A percentile compares a stretch with the other conserved stretches of the same genome.
Conservation (phyloP, 1,140 invertebrate species). For the Heliconius eleuchia region DNA sequence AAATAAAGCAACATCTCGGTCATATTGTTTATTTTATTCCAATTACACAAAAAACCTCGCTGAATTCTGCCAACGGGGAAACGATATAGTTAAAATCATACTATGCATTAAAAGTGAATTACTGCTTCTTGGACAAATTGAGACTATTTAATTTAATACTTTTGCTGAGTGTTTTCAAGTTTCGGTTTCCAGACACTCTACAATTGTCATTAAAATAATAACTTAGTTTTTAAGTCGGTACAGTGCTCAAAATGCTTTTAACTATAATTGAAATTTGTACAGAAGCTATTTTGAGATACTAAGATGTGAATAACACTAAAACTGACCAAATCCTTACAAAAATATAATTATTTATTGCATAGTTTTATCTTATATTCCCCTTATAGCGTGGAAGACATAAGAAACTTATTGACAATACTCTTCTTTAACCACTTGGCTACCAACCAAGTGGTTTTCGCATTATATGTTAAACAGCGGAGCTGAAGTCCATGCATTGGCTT, state of each 20-base stretch:
- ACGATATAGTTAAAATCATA: neutral
- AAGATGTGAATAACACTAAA: neutral
- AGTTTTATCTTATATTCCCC: too few relatives aligned
- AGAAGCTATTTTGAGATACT: neutral
- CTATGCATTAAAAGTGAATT: neutral
- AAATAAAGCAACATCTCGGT: too few relatives aligned
- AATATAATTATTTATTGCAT: too few relatives aligned
- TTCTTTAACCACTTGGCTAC: too few relatives aligned
- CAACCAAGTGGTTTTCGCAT: too few relatives aligned
- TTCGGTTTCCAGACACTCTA: neutral
- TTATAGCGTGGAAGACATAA: too few relatives aligned
- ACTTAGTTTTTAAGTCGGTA: neutral
- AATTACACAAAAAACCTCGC: too few relatives aligned
- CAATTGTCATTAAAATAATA: conserved; percentile 8
- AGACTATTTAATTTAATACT: neutral
- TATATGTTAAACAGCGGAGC: too few relatives aligned
- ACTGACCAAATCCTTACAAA: neutral
- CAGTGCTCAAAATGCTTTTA: neutral
- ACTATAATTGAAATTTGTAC: neutral
- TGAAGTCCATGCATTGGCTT: too few relatives aligned
- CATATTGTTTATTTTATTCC: too few relatives aligned
- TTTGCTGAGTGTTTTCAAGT: neutral
- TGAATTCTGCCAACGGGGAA: neutral
- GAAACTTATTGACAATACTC: too few relatives aligned
- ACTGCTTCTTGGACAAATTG: neutral